Evolutionary conservation across 2,888 invertebrate species (phyloP), one percentile per base, ranked within the genome.

Genomic region (Agrotis ipsilon): DNA sequence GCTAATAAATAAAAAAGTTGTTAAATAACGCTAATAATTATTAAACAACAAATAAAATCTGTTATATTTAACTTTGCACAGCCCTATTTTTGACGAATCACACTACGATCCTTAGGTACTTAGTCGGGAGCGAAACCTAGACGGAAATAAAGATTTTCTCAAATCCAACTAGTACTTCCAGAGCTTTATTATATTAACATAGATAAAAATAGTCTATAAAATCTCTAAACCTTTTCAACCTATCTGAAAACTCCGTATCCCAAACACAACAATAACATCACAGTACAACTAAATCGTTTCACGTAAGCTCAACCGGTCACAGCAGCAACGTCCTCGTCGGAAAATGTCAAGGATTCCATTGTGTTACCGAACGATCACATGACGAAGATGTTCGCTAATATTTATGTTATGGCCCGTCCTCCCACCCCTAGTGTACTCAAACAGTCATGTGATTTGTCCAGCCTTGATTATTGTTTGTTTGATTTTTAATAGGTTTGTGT

Each of bases 321-420:
- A 63, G 80, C 76, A 72, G 84, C 90, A n/a, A n/a, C n/a, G 90
- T 89, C 90, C 90, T 89, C 89, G 87, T 84, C 84, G 84, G 84
- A 83, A 89, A 90, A 90, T 90, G 90, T 90, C 90, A 90, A 90
- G 90, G 90, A 84, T 90, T 83, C 70, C 79, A 88, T 90, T 89
- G 90, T 89, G 84, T 82, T 87, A 78, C 74, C 66, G 74, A 72
- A 75, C 78, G 82, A 84, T 88, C 89, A 89, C 88, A 88, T 88
- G 89, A 87, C 77, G 65, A 72, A 76, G 74, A 76, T 61, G 74
- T 76, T 78, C 70, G 78, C 83, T 80, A 83, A 84, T 85, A 81
- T 84, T 85, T 83, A 81, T 84, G 72, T 83, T 81, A 59, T 32
- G 60, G 63, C 61, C 45, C 46, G 66, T 57, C 70, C 73, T 76